A percentile compares a stretch with the other conserved stretches of the same genome.
phyloP scores from a whole-genome alignment of 2,113 vertebrate genomes.

The Marcusenius ussheri region DNA sequence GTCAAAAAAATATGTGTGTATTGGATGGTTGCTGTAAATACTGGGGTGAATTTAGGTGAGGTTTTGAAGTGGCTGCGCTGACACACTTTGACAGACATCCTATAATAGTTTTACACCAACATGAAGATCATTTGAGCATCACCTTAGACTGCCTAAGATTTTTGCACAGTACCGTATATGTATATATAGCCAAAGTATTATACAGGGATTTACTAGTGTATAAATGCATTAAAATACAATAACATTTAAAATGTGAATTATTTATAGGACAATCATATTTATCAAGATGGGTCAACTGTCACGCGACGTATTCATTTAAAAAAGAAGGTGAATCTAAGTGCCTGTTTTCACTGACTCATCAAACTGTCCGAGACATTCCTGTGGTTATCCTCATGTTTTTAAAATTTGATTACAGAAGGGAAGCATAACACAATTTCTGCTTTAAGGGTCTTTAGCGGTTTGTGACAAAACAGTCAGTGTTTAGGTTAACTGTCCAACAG shows the following conservation, averaged over 20 bases:
- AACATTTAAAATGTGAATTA: background rate
- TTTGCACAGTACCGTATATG: background rate
- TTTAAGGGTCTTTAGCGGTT: background rate
- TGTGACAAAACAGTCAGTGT: background rate
- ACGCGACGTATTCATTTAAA: background rate
- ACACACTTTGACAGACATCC: no score
- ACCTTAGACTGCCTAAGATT: background rate
- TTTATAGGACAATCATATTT: background rate
- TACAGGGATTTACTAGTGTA: background rate
- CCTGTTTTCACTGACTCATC: background rate
- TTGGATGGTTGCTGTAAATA: no score
- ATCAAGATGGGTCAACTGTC: background rate
- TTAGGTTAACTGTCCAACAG: background rate
- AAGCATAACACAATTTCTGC: background rate
- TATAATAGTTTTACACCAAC: no score
- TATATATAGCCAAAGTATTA: background rate
- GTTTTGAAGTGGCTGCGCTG: no score
- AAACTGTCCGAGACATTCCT: background rate
- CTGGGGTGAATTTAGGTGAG: no score
- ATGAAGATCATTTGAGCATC: no score
- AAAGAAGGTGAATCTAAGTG: background rate
- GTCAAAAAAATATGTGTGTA: background rate
- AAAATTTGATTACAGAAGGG: background rate
- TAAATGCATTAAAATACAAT: background rate
- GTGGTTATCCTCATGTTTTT: background rate